These are phyloP conservation scores for Poecilia latipinna DNA, from an alignment of 2,113 vertebrate genomes.

Conservation along the genomic window DNA sequence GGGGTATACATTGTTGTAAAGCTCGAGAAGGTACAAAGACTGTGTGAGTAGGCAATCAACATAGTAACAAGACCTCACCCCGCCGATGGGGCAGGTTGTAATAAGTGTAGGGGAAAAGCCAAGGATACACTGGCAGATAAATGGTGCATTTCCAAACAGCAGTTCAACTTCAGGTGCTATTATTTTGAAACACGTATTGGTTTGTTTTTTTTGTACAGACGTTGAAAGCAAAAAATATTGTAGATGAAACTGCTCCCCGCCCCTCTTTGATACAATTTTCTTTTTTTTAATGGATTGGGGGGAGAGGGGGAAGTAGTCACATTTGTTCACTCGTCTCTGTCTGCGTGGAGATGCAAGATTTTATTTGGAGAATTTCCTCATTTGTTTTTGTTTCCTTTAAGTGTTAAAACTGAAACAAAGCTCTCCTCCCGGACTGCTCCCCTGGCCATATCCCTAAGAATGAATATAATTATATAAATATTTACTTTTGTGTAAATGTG, in stretches of 20 bases:
- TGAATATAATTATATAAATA: slow-evolving; percentile 80
- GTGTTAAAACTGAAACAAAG: slow-evolving; percentile 61
- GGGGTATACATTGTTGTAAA: slow-evolving; percentile 22
- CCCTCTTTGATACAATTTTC: slow-evolving; percentile 62
- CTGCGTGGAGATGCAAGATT: slow-evolving; percentile 54
- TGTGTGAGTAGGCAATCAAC: slow-evolving; percentile 61
- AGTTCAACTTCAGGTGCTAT: slow-evolving; percentile 78
- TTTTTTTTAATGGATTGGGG: slow-evolving; percentile 33
- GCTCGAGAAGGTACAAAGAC: slow-evolving; percentile 35
- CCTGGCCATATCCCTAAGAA: slow-evolving; percentile 69
- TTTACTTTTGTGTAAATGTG: slow-evolving; percentile 83
- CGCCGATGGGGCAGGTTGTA: slow-evolving; percentile 44
- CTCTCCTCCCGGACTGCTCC: slow-evolving; percentile 45
- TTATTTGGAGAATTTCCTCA: slow-evolving; percentile 24
- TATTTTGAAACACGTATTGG: slow-evolving; percentile 66
- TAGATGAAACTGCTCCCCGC: slow-evolving; percentile 41
- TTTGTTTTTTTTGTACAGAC: slow-evolving; percentile 73
- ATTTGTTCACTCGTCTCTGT: slow-evolving; percentile 55
- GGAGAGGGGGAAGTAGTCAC: slow-evolving; percentile 3
- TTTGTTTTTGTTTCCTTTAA: slow-evolving; percentile 53
- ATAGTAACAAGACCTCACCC: slow-evolving; percentile 51
- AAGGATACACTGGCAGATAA: slow-evolving; percentile 40
- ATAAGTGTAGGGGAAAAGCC: slow-evolving; percentile 37
- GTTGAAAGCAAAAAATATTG: slow-evolving; percentile 68
- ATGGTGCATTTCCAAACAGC: slow-evolving; percentile 70